Conservation (phyloP, 2,797 vertebrate species). For the Protosalanx chinensis region DNA sequence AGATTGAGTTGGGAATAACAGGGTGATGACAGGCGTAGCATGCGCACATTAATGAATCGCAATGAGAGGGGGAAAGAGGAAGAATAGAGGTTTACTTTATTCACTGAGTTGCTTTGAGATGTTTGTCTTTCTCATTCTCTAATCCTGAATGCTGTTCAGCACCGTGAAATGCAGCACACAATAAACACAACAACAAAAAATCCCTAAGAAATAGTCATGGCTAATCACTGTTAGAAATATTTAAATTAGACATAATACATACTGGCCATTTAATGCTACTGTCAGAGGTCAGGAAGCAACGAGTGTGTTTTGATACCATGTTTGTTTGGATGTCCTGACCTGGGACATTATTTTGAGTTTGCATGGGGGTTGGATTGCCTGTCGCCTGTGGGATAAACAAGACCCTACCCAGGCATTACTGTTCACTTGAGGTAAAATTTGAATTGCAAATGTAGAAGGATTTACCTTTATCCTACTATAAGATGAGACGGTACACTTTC, state of each 20-base stretch:
- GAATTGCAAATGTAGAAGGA: background rate
- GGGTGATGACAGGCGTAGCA: conserved; percentile 22
- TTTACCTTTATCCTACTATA: background rate
- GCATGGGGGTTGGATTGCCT: background rate
- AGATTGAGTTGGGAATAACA: conserved; percentile 27
- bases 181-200: background rate
- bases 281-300: background rate
- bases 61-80: conserved; percentile 3
- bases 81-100: background rate
- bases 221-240: background rate
- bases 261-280: conserved; percentile 2
- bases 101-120: conserved; percentile 16
- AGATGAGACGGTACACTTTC: background rate
- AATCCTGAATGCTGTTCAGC: conserved; percentile 11
- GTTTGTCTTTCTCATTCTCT: background rate
- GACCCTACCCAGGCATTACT: background rate
- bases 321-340: background rate
- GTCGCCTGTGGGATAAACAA: background rate
- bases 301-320: conserved; percentile 8
- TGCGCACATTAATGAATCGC: conserved; percentile 40
- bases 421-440: background rate
- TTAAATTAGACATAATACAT: background rate
- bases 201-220: background rate
- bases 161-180: background rate
- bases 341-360: background rate